Evolutionary conservation across 1,140 invertebrate species (phyloP).

Genomic region (Leptinotarsa lineolata): DNA sequence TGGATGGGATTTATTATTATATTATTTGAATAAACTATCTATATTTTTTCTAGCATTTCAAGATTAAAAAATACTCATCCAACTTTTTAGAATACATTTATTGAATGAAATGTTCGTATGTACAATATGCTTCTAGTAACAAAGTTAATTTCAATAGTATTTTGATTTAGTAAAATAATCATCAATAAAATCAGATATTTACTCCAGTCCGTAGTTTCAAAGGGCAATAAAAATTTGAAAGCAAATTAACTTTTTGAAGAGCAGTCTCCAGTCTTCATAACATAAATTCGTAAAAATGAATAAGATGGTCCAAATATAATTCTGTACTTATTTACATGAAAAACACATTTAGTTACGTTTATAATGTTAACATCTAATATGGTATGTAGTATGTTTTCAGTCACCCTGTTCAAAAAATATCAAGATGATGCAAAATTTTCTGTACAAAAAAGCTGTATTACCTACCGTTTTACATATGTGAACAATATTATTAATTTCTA

Average conservation of each 20-base stretch:
- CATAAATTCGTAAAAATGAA: neutral
- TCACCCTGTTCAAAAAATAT: constrained; percentile 13
- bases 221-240: neutral
- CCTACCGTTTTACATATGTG: no score
- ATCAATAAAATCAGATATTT: neutral
- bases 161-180: neutral
- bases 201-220: neutral
- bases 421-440: neutral
- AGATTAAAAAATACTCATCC: no score
- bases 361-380: constrained; percentile 26
- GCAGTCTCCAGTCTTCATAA: neutral
- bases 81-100: constrained; percentile 2
- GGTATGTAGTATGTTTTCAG: constrained; percentile 27
- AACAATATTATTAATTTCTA: no score
- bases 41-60: no score
- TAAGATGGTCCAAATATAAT: neutral
- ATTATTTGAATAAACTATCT: no score
- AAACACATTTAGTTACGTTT: constrained; percentile 14
- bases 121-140: neutral
- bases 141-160: constrained; percentile 5
- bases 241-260: neutral
- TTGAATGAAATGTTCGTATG: constrained; percentile 4
- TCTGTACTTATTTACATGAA: constrained; percentile 28
- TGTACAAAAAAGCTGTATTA: no score
- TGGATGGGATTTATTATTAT: no score